Evolutionary conservation across 2,797 vertebrate species (phyloP), one percentile per base, ranked within the genome.

Genomic region (Adelosebastes latens): DNA sequence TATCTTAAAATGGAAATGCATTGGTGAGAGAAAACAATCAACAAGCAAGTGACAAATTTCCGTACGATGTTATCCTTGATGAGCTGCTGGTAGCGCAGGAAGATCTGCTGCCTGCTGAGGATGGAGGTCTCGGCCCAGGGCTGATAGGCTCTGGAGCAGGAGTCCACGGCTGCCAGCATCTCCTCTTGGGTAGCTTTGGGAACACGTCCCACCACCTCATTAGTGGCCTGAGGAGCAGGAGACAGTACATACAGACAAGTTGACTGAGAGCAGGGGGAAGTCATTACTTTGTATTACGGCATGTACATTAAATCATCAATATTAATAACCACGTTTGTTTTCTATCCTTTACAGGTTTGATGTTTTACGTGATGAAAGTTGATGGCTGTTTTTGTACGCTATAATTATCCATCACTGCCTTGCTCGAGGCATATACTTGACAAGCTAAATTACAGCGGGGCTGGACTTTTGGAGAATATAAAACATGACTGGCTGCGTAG

Each of bases 41-140:
- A 20, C n/a, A 1, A 31, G 36, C 2, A 3, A 52, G 22, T 7
- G 22, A 56, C 10, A 59, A 0, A 4, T 73, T 42, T 64, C 27
- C 86, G 24, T 94, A 99, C 98, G 93, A 99, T 96, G 92, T 99
- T 99, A 80, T 99, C 98, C 91, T 99, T 99, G 95, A 99, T 99
- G 79, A 99, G 97, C 87, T 97, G 98, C 86, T 99, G 98, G 89
- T 99, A 99, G 84, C 97, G 97, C 52, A 99, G 95, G 80, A 99
- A 97, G 91, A 99, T 89, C 94, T 99, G 99, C 93, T 99, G 98
- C 64, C 98, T 95, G 90, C 96, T 97, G 86, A 99, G 92, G 91
- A 99, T 90, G 67, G 99, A 99, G 2, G 97, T 98, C 75, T 98
- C 97, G 4, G 98, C 97, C 98, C 98, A 99, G 36, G 95, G 90